Conservation (phyloP, 1,140 invertebrate genomes). For the Telenomus remus region DNA sequence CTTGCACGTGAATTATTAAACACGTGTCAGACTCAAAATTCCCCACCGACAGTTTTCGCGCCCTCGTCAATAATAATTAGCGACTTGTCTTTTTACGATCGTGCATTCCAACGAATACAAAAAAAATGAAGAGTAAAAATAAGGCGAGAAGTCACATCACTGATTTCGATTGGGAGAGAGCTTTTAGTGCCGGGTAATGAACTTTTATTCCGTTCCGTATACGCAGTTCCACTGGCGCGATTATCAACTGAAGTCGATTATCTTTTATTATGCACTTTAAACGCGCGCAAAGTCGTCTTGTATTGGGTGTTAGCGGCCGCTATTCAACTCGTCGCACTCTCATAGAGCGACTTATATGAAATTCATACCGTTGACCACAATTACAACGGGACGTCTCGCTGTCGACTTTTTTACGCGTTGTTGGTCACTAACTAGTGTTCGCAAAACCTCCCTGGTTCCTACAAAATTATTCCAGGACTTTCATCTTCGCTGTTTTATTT, state of each 20-base stretch:
- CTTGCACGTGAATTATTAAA: constrained; percentile 45
- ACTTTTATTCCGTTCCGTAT: not conserved
- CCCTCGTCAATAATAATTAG: constrained; percentile 41
- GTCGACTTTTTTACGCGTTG: constrained; percentile 20
- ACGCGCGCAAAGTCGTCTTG: not conserved
- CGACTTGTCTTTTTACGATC: not conserved
- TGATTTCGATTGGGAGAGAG: not conserved
- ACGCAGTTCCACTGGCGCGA: not conserved
- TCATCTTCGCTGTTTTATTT: not conserved
- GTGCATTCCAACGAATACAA: constrained; percentile 3
- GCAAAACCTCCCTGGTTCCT: too few species aligned
- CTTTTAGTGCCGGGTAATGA: not conserved
- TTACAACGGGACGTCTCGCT: constrained; percentile 27
- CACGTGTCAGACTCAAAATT: constrained; percentile 35
- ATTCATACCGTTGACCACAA: constrained; percentile 42
- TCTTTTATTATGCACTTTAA: not conserved
- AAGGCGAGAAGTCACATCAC: too few species aligned
- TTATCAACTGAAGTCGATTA: constrained; percentile 2
- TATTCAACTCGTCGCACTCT: constrained; percentile 17
- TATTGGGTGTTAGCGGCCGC: not conserved
- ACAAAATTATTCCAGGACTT: too few species aligned
- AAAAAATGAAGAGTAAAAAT: too few species aligned
- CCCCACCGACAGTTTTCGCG: constrained; percentile 14
- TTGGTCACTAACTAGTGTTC: constrained; percentile 13
- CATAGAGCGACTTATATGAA: constrained; percentile 29